Conservation (phyloP, 1,140 invertebrate species). For the Drosophila guanche region DNA sequence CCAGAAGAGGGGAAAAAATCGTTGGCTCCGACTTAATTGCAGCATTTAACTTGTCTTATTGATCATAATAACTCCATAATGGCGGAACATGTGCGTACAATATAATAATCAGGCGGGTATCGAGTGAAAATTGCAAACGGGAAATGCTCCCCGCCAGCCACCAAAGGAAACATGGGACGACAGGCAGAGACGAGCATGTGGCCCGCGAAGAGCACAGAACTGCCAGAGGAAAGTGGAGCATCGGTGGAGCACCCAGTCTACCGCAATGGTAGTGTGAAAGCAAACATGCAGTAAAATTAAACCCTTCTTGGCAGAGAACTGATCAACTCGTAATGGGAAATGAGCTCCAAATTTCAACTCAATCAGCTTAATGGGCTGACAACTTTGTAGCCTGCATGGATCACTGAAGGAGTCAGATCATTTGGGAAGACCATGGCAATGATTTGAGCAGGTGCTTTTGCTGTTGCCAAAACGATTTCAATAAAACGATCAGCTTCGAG, state of each 20-base stretch:
- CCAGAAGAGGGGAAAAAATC: conserved; percentile 26
- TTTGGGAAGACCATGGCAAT: neutral
- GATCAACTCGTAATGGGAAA: conserved; percentile 80
- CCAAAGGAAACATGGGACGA: conserved; percentile 14
- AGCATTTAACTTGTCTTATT: conserved; percentile 84
- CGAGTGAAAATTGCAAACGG: conserved; percentile 80
- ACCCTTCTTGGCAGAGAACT: conserved; percentile 44
- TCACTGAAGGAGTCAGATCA: conserved; percentile 17
- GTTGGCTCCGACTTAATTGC: conserved; percentile 76
- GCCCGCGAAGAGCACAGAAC: neutral
- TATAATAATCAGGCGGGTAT: conserved; percentile 75
- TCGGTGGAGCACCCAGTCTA: conserved; percentile 17
- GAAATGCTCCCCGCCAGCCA: conserved; percentile 46
- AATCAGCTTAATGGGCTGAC: conserved; percentile 78
- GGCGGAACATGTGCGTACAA: conserved; percentile 83
- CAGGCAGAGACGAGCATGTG: neutral
- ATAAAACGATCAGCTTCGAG: conserved; percentile 26
- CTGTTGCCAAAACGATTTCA: conserved; percentile 21
- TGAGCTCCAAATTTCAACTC: conserved; percentile 76
- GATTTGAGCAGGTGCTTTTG: conserved; percentile 38
- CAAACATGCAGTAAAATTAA: conserved; percentile 80
- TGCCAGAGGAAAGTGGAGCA: conserved; percentile 64
- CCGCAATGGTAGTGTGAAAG: conserved; percentile 75
- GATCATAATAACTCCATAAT: conserved; percentile 84
- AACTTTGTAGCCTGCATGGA: conserved; percentile 57